Base-by-base conservation (phyloP, 2,797 vertebrate species). In the Acanthurus lineatus region DNA sequence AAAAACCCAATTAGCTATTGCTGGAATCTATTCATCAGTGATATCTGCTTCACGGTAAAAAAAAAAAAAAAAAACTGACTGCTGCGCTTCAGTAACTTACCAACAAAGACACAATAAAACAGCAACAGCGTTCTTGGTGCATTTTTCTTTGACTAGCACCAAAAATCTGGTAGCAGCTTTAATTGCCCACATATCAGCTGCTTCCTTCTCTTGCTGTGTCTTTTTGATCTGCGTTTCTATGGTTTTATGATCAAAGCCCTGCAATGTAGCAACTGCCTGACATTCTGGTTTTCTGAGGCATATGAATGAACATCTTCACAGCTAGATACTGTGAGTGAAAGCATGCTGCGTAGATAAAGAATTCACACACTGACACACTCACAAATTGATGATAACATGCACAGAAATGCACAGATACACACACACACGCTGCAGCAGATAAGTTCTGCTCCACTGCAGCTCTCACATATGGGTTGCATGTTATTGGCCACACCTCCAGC, bases 161-260 rank as follows among this genome's bases (percentile, higher is more conserved):
- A 76, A 57, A 68, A 70, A 81, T 54, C 15, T 64, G 35, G 67
- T 11, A 71, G 66, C 86, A 89, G 89, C 83, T 90, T 84, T 90
- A 89, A 89, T 88, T 85, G 76, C 84, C 86, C 82, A 79, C 86
- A 90, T 68, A 85, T 91, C 89, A 86, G 86, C 84, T 86, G 86
- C 84, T 89, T 76, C 79, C 11, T 53, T 66, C 75, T 57, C 66
- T 19, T 28, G 32, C 75, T 66, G 73, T 3, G 10, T 70, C 62
- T 54, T 81, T 86, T 63, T 82, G 58, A 89, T 87, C 79, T 57
- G 25, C 9, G 89, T 94, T 93, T 56, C 92, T 90, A 94, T 93
- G 93, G 91, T 93, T 90, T 93, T 89, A 68, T 62, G 79, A 91
- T 91, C 88, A 89, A 89, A 89, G 81, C 83, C 62, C 32, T 35